These are phyloP conservation scores for Paramormyrops kingsleyae DNA, from an alignment of 2,113 vertebrate species.

Conservation along the genomic window DNA sequence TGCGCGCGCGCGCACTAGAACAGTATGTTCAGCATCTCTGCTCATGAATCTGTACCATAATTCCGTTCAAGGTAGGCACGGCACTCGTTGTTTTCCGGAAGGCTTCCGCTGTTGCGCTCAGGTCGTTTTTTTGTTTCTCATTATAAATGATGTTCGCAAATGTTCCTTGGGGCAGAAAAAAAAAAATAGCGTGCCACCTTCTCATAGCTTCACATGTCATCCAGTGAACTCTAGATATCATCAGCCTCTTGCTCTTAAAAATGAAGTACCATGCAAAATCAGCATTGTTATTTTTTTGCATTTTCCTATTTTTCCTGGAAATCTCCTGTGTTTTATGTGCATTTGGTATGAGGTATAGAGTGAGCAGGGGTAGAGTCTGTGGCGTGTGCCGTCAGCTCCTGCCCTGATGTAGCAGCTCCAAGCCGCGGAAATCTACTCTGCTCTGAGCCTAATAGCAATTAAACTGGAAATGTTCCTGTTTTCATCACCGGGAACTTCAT, in stretches of 20 bases:
- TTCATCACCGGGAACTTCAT: slow-evolving; percentile 80
- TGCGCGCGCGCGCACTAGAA: neutral
- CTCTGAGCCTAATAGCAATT: slow-evolving; percentile 86
- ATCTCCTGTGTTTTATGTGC: slow-evolving; percentile 43
- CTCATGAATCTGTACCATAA: neutral
- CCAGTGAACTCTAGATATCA: slow-evolving; percentile 11
- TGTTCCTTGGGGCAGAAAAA: neutral
- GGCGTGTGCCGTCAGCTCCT: slow-evolving; percentile 20
- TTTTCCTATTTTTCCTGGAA: slow-evolving; percentile 42
- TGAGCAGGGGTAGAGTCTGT: slow-evolving; percentile 24
- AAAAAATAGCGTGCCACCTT: neutral
- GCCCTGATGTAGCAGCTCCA: slow-evolving; percentile 44
- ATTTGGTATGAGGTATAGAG: slow-evolving; percentile 30
- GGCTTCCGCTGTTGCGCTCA: neutral
- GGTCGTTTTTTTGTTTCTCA: neutral
- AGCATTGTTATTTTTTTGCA: slow-evolving; percentile 39
- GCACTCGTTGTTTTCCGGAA: neutral
- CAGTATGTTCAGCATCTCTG: too few species aligned
- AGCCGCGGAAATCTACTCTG: slow-evolving; percentile 66
- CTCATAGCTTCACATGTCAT: slow-evolving; percentile 11
- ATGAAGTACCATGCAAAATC: slow-evolving; percentile 38
- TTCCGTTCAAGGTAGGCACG: neutral
- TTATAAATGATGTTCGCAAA: neutral
- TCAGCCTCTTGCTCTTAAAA: slow-evolving; percentile 40
- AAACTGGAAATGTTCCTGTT: slow-evolving; percentile 83